Percentiles rank a stretch among this genome's conserved stretches.
Evolutionary conservation across 1,140 invertebrate species (phyloP).

Genomic region (Ceratosolen fusciceps): DNA sequence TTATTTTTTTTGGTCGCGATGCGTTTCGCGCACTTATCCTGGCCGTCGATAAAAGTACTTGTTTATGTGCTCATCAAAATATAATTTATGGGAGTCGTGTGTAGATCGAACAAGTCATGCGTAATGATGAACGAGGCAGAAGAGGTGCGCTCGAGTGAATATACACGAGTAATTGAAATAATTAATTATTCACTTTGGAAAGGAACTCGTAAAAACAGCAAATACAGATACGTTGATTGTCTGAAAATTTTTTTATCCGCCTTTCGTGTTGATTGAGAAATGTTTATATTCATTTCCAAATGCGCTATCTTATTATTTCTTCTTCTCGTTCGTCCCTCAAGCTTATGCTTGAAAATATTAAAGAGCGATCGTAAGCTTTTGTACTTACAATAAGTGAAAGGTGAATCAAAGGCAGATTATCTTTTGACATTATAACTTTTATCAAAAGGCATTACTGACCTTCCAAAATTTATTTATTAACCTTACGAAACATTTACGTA

Average conservation of each 20-base stretch:
- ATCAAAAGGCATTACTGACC: no score
- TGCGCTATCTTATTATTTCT: not conserved
- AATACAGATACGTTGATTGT: not conserved
- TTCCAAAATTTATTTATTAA: no score
- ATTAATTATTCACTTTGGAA: not conserved
- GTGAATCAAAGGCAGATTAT: no score
- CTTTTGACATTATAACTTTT: no score
- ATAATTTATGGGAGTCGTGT: conserved; percentile 22
- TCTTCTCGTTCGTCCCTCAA: no score
- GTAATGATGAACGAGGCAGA: conserved; percentile 5
- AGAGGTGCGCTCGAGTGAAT: not conserved
- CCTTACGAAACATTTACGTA: no score
- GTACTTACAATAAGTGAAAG: no score
- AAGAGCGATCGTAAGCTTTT: no score
- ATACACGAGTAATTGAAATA: not conserved
- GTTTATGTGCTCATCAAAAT: not conserved
- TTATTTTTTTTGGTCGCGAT: not conserved
- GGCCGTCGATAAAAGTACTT: not conserved
- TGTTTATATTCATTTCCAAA: not conserved
- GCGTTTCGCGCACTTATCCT: not conserved
- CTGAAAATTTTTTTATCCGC: not conserved
- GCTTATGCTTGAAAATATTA: not conserved
- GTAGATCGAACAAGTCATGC: conserved; percentile 1
- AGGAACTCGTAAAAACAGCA: not conserved
- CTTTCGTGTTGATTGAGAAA: not conserved